Conservation (phyloP, 2,888 invertebrate species). For the Meteorus colon region DNA sequence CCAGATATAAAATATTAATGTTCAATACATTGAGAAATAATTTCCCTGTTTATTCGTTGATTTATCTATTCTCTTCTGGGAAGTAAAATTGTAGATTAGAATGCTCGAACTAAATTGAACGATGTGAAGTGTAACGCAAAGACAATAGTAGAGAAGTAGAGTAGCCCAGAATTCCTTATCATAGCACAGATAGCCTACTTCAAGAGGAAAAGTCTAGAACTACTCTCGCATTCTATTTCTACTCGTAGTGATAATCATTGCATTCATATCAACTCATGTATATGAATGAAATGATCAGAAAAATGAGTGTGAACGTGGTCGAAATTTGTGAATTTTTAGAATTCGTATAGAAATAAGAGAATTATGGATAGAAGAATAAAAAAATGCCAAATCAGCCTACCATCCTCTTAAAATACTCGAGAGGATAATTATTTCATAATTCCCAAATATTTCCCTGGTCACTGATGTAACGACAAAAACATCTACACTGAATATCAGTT, state of each 20-base stretch:
- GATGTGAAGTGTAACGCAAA: background rate
- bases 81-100: background rate
- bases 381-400: too few species aligned
- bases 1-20: background rate
- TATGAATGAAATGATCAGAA: background rate
- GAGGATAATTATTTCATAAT: too few species aligned
- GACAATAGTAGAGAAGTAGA: constrained; percentile 29
- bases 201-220: constrained; percentile 38
- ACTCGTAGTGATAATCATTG: background rate
- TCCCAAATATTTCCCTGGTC: too few species aligned
- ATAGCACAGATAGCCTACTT: constrained; percentile 60
- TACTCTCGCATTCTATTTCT: background rate
- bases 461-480: too few species aligned
- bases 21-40: background rate
- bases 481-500: too few species aligned
- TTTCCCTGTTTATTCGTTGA: background rate
- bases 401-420: too few species aligned
- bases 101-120: background rate
- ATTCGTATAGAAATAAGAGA: too few species aligned
- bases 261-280: background rate
- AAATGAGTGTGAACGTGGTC: too few species aligned
- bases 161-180: constrained; percentile 56
- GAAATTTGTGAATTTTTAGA: too few species aligned
- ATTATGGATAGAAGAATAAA: too few species aligned
- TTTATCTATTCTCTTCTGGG: background rate